Evolutionary conservation across 2,797 vertebrate genomes (phyloP).

Genomic region (Microchirus variegatus): DNA sequence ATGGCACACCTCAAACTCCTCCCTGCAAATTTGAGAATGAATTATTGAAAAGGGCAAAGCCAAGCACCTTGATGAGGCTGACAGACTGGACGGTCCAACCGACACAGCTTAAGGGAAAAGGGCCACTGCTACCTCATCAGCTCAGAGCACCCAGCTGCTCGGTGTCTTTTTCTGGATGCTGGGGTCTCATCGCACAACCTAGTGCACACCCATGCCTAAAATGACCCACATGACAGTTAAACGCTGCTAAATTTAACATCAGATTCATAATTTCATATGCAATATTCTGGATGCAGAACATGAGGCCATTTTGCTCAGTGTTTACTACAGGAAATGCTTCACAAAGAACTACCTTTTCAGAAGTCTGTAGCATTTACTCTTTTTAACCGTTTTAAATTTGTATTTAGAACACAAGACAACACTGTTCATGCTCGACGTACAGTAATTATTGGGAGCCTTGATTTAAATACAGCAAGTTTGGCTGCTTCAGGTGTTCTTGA

Average conservation of each 20-base stretch:
- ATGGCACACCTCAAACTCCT: constrained; percentile 51
- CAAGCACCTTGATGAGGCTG: constrained; percentile 71
- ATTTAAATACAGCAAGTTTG: background rate
- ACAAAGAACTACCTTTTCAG: background rate
- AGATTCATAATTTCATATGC: background rate
- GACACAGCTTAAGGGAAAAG: constrained; percentile 63
- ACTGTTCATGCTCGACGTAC: background rate
- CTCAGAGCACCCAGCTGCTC: constrained; percentile 36
- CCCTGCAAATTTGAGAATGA: constrained; percentile 74
- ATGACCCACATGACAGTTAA: constrained; percentile 8
- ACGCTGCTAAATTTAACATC: constrained; percentile 1
- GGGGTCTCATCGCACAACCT: constrained; percentile 41
- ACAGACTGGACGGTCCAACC: constrained; percentile 62
- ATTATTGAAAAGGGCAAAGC: constrained; percentile 80
- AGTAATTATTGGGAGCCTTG: background rate
- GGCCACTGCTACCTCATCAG: constrained; percentile 61
- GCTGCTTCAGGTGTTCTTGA: background rate
- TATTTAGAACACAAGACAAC: too few relatives aligned
- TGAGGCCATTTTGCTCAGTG: background rate
- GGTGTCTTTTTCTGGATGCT: constrained; percentile 33
- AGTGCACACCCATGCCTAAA: constrained; percentile 13
- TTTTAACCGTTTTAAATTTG: constrained; percentile 3
- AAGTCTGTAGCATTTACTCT: background rate
- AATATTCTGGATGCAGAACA: constrained; percentile 1
- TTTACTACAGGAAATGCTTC: background rate